Conservation (phyloP, 2,888 invertebrate genomes). For the Nysson spinosus region DNA sequence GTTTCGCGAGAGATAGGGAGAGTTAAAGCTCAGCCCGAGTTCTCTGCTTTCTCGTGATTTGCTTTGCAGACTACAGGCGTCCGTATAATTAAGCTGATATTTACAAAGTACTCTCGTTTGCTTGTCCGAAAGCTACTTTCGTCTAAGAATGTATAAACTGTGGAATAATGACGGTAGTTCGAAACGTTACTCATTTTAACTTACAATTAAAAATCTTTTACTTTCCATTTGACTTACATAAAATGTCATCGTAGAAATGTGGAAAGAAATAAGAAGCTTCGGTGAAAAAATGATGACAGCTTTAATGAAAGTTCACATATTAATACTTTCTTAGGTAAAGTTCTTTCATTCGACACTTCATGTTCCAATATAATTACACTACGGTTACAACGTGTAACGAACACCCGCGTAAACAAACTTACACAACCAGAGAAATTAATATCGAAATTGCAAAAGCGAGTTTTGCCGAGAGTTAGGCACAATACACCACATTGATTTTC, state of each 20-base stretch:
- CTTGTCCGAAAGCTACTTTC: conserved; percentile 40
- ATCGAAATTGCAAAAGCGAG: no score
- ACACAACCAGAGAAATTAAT: no score
- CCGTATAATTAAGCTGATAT: conserved; percentile 67
- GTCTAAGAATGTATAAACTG: conserved; percentile 2
- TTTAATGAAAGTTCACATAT: not conserved
- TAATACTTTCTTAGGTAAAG: no score
- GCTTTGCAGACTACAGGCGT: conserved; percentile 64
- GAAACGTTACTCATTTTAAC: conserved; percentile 33
- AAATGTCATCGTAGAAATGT: no score
- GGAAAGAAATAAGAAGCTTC: no score
- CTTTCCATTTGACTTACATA: not conserved
- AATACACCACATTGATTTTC: no score
- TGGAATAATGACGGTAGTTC: conserved; percentile 23
- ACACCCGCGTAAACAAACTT: no score
- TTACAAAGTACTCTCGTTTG: conserved; percentile 58
- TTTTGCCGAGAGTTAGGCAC: no score
- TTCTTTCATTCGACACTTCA: no score
- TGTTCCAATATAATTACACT: no score
- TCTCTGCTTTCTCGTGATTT: conserved; percentile 66
- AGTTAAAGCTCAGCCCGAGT: conserved; percentile 55
- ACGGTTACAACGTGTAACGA: no score
- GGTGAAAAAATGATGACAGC: not conserved
- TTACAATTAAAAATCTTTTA: no score
- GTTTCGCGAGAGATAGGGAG: conserved; percentile 6